phyloP scores from a whole-genome alignment of 2,888 invertebrate species.

The Archips crataeganus region DNA sequence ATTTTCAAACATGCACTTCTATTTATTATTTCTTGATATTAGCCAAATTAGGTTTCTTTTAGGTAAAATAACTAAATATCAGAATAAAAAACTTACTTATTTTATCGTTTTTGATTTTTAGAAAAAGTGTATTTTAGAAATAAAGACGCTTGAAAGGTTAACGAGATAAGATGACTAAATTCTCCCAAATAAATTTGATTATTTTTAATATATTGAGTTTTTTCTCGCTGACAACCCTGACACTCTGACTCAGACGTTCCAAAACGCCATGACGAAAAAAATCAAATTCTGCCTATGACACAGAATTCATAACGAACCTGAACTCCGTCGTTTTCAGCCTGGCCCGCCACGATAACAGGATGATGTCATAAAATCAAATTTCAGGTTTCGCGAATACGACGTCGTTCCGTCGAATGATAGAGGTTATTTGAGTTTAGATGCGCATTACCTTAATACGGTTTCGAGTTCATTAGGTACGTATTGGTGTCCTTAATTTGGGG shows the following conservation, averaged over 20 bases:
- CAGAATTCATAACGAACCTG: conserved; percentile 43
- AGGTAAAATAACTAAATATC: no score
- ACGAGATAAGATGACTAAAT: no score
- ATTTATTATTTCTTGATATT: no score
- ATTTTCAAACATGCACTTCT: no score
- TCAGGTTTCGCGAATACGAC: conserved; percentile 44
- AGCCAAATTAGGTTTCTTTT: no score
- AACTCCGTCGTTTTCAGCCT: conserved; percentile 44
- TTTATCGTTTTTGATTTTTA: no score
- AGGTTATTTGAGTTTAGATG: conserved; percentile 43
- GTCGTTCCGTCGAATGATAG: conserved; percentile 44
- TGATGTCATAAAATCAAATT: conserved; percentile 47
- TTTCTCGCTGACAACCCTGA: not conserved
- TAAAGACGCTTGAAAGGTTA: no score
- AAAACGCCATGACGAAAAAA: conserved; percentile 29
- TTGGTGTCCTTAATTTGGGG: conserved; percentile 16
- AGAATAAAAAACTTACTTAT: no score
- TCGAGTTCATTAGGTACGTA: conserved; percentile 33
- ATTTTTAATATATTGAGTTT: no score
- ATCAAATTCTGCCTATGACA: conserved; percentile 39
- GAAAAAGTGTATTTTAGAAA: no score
- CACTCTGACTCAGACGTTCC: conserved; percentile 3
- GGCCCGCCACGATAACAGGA: conserved; percentile 45
- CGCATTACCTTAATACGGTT: conserved; percentile 39
- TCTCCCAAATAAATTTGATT: no score